Evolutionary conservation across 1,140 invertebrate genomes (phyloP).

Genomic region (Eupeodes corollae): DNA sequence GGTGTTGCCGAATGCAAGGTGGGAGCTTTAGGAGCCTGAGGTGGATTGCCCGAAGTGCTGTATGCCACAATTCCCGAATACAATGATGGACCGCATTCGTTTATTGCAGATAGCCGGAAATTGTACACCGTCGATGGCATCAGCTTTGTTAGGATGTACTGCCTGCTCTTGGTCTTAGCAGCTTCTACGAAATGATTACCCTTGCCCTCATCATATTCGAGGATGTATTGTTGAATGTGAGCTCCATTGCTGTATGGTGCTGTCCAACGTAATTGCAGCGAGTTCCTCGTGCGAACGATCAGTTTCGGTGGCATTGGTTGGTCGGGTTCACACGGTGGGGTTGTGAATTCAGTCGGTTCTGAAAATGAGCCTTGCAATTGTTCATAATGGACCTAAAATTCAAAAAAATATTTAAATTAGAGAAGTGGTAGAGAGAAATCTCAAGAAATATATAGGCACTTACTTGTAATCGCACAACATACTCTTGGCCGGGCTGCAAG

Average conservation of each 20-base stretch:
- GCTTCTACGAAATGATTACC: slow-evolving; percentile 57
- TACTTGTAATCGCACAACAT: slow-evolving; percentile 60
- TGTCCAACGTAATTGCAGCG: slow-evolving; percentile 54
- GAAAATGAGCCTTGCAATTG: slow-evolving; percentile 42
- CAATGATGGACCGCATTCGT: slow-evolving; percentile 61
- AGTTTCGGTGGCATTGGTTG: slow-evolving; percentile 48
- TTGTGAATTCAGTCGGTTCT: slow-evolving; percentile 46
- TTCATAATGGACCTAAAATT: slow-evolving; percentile 38
- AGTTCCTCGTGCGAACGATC: slow-evolving; percentile 44
- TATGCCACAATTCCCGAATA: slow-evolving; percentile 60
- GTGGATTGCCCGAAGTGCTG: slow-evolving; percentile 53
- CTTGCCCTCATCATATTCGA: slow-evolving; percentile 66
- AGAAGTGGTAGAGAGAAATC: slow-evolving; percentile 39
- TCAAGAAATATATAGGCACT: slow-evolving; percentile 40
- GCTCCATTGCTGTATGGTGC: slow-evolving; percentile 65
- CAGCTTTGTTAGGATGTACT: slow-evolving; percentile 59
- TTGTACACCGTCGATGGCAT: slow-evolving; percentile 63
- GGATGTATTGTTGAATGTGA: slow-evolving; percentile 59
- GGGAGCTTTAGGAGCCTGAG: slow-evolving; percentile 52
- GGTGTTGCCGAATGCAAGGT: slow-evolving; percentile 50
- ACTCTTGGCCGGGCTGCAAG: slow-evolving; percentile 68
- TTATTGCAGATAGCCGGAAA: slow-evolving; percentile 71
- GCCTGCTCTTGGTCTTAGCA: slow-evolving; percentile 54
- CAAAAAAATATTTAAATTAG: neutral
- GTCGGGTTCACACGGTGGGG: slow-evolving; percentile 56